Evolutionary conservation across 2,797 vertebrate species (phyloP).

Genomic region (Neosalanx taihuensis): DNA sequence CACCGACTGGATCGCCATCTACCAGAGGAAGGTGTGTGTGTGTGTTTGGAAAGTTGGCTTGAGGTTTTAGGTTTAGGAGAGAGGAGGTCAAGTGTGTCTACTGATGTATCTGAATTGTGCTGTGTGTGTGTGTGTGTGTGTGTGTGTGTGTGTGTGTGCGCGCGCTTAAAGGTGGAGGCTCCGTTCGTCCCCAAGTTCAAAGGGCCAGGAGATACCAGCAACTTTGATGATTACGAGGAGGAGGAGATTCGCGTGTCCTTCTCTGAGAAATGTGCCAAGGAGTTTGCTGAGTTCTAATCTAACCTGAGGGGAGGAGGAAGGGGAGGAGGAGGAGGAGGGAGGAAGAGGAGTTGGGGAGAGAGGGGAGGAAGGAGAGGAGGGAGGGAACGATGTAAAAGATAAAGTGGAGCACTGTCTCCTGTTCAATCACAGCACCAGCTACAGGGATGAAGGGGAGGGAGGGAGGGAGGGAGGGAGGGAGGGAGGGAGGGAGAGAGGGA

Average conservation of each 20-base stretch:
- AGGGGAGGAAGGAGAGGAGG: conserved; percentile 58
- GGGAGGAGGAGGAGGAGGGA: conserved; percentile 17
- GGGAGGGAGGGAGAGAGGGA: conserved; percentile 43
- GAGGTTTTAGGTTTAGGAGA: not conserved
- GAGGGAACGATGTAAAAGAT: conserved; percentile 51
- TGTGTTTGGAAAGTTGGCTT: not conserved
- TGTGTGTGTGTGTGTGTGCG: not conserved
- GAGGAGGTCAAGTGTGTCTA: not conserved
- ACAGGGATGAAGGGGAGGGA: conserved; percentile 46
- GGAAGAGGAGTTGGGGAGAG: conserved; percentile 38
- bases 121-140: not conserved
- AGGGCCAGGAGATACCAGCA: conserved; percentile 91
- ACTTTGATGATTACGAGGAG: conserved; percentile 93
- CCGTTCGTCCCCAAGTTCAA: conserved; percentile 92
- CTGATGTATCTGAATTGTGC: not conserved
- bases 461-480: conserved; percentile 16
- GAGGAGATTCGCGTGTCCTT: conserved; percentile 89
- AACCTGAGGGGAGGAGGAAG: conserved; percentile 55
- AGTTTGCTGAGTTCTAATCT: conserved; percentile 89
- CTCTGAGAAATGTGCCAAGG: conserved; percentile 90
- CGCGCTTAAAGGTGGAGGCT: conserved; percentile 76
- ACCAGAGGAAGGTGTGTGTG: conserved; percentile 85
- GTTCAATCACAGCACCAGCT: conserved; percentile 68
- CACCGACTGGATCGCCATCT: conserved; percentile 98
- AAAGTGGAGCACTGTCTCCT: conserved; percentile 60